Percentiles rank a stretch among this genome's conserved stretches.
Evolutionary conservation across 92 coral and sea anemone genomes (phyloP).

Genomic region (Epizoanthus stellaris): DNA sequence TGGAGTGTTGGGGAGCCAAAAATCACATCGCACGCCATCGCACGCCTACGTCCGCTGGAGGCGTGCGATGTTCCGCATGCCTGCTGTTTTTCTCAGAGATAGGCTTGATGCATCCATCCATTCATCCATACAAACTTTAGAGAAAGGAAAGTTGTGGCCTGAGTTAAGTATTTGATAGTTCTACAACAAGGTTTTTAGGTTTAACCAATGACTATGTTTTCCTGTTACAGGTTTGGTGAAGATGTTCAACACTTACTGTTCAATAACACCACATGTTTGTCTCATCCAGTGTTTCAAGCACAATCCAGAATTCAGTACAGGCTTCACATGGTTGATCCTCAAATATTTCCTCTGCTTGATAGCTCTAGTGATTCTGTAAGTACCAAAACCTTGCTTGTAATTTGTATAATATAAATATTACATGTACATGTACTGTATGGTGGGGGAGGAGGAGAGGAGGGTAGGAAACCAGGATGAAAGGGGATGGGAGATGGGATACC

Average conservation of each 20-base stretch:
- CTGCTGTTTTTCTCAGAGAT: too few species aligned
- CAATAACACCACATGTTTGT: conserved; percentile 59
- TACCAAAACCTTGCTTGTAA: background rate
- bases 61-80: too few species aligned
- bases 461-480: too few species aligned
- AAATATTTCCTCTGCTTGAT: conserved; percentile 81
- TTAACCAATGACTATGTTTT: background rate
- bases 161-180: background rate
- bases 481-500: too few species aligned
- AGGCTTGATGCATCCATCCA: too few species aligned
- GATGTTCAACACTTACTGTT: conserved; percentile 80
- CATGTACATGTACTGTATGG: too few species aligned
- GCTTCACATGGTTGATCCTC: conserved; percentile 75
- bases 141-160: background rate
- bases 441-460: too few species aligned
- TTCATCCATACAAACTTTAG: background rate
- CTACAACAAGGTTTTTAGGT: background rate
- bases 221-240: conserved; percentile 78
- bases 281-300: conserved; percentile 66
- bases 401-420: too few species aligned
- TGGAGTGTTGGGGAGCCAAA: too few species aligned
- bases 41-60: too few species aligned
- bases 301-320: conserved; percentile 80
- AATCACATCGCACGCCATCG: too few species aligned
- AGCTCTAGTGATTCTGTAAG: conserved; percentile 34